phyloP scores from a whole-genome alignment of 2,113 vertebrate species.

The Campylomormyrus tamandua region DNA sequence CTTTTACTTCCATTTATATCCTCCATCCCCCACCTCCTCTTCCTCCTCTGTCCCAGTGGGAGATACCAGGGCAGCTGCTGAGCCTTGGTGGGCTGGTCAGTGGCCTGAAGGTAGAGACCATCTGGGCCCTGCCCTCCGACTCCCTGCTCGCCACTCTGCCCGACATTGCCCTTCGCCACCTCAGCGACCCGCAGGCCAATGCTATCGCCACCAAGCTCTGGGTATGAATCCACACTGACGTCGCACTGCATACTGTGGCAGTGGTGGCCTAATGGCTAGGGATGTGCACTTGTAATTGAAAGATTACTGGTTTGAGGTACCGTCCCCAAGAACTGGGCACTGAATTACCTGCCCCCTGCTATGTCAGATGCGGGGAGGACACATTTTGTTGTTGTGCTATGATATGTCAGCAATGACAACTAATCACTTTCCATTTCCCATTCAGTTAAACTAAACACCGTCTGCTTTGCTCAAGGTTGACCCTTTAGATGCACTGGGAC shows the following conservation, averaged over 20 bases:
- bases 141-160: conserved; percentile 49
- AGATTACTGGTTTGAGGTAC: too few relatives aligned
- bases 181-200: conserved; percentile 51
- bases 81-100: conserved; percentile 53
- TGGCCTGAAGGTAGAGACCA: conserved; percentile 54
- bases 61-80: conserved; percentile 37
- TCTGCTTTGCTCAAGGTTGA: not conserved
- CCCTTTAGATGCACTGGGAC: not conserved
- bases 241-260: too few relatives aligned
- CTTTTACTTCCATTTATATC: not conserved
- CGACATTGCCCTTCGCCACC: conserved; percentile 39
- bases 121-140: conserved; percentile 49
- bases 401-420: too few relatives aligned
- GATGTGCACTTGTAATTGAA: too few relatives aligned
- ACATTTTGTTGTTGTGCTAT: too few relatives aligned
- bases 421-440: not conserved
- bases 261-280: too few relatives aligned
- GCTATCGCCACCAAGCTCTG: conserved; percentile 60
- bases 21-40: not conserved
- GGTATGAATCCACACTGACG: conserved; percentile 40
- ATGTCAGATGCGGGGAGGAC: too few relatives aligned
- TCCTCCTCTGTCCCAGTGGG: conserved; percentile 34
- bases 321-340: too few relatives aligned
- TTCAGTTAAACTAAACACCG: not conserved
- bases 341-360: too few relatives aligned